Conservation (phyloP, 2,888 invertebrate species). For the Brassicogethes aeneus region DNA sequence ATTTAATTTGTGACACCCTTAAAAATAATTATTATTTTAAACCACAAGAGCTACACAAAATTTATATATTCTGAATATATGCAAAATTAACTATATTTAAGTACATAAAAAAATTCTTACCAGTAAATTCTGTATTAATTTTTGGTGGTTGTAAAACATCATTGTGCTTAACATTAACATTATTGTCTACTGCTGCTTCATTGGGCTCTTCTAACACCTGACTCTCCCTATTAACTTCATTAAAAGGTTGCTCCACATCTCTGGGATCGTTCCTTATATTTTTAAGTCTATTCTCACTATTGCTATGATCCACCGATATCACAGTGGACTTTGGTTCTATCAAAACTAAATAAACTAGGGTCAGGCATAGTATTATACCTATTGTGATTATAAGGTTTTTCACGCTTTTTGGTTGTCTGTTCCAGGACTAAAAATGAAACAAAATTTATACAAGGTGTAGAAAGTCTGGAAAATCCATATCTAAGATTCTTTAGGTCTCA, state of each 20-base stretch:
- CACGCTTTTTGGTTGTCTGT: conserved; percentile 75
- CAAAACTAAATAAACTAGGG: conserved; percentile 52
- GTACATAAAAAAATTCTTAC: conserved; percentile 13
- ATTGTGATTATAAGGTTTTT: conserved; percentile 64
- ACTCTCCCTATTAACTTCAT: conserved; percentile 28
- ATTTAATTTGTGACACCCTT: too few species aligned
- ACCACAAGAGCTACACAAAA: too few species aligned
- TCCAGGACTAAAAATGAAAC: conserved; percentile 64
- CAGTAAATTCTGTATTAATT: conserved; percentile 22
- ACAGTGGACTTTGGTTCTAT: conserved; percentile 32
- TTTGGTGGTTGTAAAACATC: conserved; percentile 17
- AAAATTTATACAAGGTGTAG: too few species aligned
- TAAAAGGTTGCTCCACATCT: conserved; percentile 28
- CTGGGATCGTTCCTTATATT: conserved; percentile 31
- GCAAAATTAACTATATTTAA: conserved; percentile 1
- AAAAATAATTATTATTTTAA: too few species aligned
- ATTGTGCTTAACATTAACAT: conserved; percentile 22
- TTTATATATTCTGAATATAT: too few species aligned
- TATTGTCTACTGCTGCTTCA: conserved; percentile 22
- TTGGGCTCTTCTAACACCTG: conserved; percentile 44
- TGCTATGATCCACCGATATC: conserved; percentile 26
- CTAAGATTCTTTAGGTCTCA: too few species aligned
- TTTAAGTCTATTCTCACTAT: conserved; percentile 20
- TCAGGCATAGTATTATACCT: conserved; percentile 47
- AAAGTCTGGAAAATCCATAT: too few species aligned